Evolutionary conservation across 2,797 vertebrate genomes (phyloP).

Genomic region (Paedocypris micromegethes): DNA sequence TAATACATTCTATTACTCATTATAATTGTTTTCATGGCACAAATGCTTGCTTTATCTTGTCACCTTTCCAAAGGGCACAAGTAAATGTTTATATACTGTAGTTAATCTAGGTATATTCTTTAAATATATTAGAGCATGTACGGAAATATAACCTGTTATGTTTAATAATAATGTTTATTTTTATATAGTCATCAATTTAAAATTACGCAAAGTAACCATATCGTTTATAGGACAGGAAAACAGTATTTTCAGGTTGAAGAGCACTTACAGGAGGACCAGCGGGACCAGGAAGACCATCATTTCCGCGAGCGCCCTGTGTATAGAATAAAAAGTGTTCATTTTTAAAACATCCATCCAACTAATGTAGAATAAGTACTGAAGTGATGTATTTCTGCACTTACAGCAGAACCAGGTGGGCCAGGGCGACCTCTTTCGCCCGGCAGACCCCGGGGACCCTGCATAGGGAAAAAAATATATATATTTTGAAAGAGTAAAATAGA

Average conservation of each 20-base stretch:
- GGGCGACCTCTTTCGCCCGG: constrained; percentile 93
- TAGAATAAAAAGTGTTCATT: constrained; percentile 18
- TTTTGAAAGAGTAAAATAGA: neutral
- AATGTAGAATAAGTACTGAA: neutral
- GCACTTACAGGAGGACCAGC: constrained; percentile 89
- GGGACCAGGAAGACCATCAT: constrained; percentile 90
- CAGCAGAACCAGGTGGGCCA: constrained; percentile 84
- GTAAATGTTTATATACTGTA: too few relatives aligned
- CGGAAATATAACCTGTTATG: too few relatives aligned
- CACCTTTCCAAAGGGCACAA: too few relatives aligned
- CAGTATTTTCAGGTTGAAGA: neutral
- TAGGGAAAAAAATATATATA: constrained; percentile 8
- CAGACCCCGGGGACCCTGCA: constrained; percentile 90
- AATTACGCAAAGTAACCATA: too few relatives aligned
- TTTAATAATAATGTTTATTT: too few relatives aligned
- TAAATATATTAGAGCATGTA: too few relatives aligned
- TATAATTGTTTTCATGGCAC: too few relatives aligned
- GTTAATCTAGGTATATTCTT: too few relatives aligned
- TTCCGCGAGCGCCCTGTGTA: constrained; percentile 89
- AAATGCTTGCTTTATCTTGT: too few relatives aligned
- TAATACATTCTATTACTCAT: too few relatives aligned
- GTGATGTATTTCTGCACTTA: constrained; percentile 64
- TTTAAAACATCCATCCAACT: neutral
- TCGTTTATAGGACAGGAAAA: neutral
- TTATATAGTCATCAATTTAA: too few relatives aligned